phyloP scores from a whole-genome alignment of 2,888 invertebrate species.

The Drosophila eohydei region DNA sequence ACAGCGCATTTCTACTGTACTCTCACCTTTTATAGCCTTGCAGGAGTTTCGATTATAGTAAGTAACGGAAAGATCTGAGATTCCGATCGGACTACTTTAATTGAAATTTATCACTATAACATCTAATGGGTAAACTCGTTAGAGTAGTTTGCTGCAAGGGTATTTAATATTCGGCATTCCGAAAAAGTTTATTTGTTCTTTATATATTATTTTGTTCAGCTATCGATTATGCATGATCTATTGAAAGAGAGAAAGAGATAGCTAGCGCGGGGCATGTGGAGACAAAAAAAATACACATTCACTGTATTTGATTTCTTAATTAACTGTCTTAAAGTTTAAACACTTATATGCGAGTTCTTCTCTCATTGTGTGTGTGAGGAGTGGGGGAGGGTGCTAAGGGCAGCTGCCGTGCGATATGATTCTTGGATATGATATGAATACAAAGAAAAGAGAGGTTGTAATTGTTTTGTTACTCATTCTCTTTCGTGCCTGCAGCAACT shows the following conservation, averaged over 20 bases:
- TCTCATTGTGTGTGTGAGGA: slow-evolving; percentile 9
- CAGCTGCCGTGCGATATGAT: slow-evolving; percentile 46
- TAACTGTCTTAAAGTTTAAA: slow-evolving; percentile 63
- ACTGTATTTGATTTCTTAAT: slow-evolving; percentile 48
- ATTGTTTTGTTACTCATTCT: not conserved
- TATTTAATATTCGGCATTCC: slow-evolving; percentile 6
- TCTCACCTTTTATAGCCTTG: slow-evolving; percentile 3
- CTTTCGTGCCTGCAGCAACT: slow-evolving; percentile 24
- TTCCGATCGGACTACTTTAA: not conserved
- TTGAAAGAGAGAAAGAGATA: not conserved
- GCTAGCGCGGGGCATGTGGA: not conserved
- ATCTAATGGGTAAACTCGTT: not conserved
- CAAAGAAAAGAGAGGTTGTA: slow-evolving; percentile 4
- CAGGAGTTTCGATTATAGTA: not conserved
- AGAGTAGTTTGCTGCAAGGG: slow-evolving; percentile 3
- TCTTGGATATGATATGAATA: slow-evolving; percentile 47
- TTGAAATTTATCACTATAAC: not conserved
- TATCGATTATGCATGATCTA: slow-evolving; percentile 17
- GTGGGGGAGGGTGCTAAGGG: not conserved
- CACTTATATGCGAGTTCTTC: slow-evolving; percentile 58
- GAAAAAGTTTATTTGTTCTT: not conserved
- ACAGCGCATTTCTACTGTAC: slow-evolving; percentile 29
- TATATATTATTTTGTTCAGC: not conserved
- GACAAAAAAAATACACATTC: slow-evolving; percentile 40
- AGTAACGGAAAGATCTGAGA: not conserved